Conservation (phyloP, 2,888 invertebrate species). For the Synergus umbraculus region DNA sequence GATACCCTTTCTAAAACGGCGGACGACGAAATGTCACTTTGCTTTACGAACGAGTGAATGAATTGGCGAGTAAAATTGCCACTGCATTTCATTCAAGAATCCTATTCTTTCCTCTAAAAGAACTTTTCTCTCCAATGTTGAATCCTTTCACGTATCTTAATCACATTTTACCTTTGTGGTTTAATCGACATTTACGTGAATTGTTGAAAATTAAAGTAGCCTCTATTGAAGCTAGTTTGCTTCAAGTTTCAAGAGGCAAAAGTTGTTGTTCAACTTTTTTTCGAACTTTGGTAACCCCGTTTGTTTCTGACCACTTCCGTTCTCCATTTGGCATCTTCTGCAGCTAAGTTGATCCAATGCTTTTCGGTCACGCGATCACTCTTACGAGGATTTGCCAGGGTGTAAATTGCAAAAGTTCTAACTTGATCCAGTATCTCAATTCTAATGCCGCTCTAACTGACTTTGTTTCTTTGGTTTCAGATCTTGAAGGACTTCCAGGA, state of each 20-base stretch:
- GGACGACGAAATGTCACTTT: constrained; percentile 8
- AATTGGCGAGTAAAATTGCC: background rate
- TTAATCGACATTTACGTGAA: background rate
- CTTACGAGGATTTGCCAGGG: constrained; percentile 64
- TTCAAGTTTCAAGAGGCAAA: constrained; percentile 7
- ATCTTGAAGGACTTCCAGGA: constrained; percentile 59
- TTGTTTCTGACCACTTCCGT: constrained; percentile 47
- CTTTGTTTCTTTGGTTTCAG: constrained; percentile 66
- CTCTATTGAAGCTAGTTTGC: background rate
- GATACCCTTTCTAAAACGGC: constrained; percentile 24
- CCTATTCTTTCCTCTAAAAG: background rate
- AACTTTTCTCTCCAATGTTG: too few relatives aligned
- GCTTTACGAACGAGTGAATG: constrained; percentile 4
- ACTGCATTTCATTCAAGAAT: background rate
- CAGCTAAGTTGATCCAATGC: constrained; percentile 32
- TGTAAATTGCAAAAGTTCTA: constrained; percentile 72
- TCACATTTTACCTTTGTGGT: too few relatives aligned
- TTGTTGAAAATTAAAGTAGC: background rate
- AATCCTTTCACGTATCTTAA: too few relatives aligned
- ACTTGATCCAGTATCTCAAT: constrained; percentile 56
- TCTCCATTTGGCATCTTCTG: constrained; percentile 31
- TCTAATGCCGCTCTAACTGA: constrained; percentile 54
- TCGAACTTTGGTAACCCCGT: constrained; percentile 44
- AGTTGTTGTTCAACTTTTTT: constrained; percentile 38
- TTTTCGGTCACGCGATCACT: constrained; percentile 61